A percentile compares a stretch with the other conserved stretches of the same genome.
Evolutionary conservation across 2,797 vertebrate genomes (phyloP).

Genomic region (Sebastes iracundus): DNA sequence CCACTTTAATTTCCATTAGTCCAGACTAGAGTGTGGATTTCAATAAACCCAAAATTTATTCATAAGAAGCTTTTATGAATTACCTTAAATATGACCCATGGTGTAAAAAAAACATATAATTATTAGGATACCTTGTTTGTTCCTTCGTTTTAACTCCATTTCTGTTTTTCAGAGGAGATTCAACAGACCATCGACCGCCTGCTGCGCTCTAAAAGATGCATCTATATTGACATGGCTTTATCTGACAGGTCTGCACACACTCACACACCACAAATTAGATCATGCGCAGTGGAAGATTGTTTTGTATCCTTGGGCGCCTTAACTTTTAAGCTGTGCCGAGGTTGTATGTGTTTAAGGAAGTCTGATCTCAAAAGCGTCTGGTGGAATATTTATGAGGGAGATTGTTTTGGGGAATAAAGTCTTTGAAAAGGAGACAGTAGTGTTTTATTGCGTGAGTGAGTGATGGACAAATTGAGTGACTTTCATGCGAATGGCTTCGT

Average conservation of each 20-base stretch:
- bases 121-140: neutral
- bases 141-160: neutral
- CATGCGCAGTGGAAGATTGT: neutral
- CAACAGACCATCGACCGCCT: constrained; percentile 85
- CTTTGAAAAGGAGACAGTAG: neutral
- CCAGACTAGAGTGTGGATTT: neutral
- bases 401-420: constrained; percentile 20
- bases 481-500: constrained; percentile 29
- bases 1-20: neutral
- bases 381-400: constrained; percentile 38
- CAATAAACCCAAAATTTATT: neutral
- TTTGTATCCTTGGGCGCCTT: neutral
- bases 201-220: constrained; percentile 70
- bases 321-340: neutral
- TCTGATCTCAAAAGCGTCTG: constrained; percentile 11
- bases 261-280: neutral
- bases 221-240: constrained; percentile 82
- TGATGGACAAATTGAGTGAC: constrained; percentile 11
- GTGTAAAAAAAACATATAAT: neutral
- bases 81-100: neutral
- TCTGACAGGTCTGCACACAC: constrained; percentile 79
- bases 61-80: neutral
- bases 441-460: constrained; percentile 25
- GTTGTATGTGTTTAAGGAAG: constrained; percentile 4
- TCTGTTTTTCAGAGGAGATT: constrained; percentile 81